A percentile compares a stretch with the other conserved stretches of the same genome.
These are phyloP conservation scores for Gouania willdenowi DNA, from an alignment of 2,797 vertebrate species.

Conservation along the genomic window DNA sequence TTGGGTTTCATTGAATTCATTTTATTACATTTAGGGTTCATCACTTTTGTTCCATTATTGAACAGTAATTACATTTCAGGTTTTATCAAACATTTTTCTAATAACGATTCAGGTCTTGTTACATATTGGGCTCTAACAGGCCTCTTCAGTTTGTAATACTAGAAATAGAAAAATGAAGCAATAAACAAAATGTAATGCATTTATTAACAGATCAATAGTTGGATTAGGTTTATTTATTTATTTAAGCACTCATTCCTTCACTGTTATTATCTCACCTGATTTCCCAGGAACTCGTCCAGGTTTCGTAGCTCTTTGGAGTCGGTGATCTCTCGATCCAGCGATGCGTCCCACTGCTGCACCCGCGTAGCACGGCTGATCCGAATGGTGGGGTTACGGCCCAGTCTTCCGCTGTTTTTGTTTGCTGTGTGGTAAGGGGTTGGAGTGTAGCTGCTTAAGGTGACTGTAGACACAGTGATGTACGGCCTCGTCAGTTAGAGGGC, in stretches of 20 bases:
- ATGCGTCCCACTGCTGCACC: conserved; percentile 75
- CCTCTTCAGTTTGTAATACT: too few species aligned
- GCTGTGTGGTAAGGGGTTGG: conserved; percentile 22
- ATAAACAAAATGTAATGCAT: too few species aligned
- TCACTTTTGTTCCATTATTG: too few species aligned
- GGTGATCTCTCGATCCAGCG: conserved; percentile 83
- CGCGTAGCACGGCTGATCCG: conserved; percentile 84
- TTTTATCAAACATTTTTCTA: too few species aligned
- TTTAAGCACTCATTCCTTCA: background rate
- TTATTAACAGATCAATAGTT: too few species aligned
- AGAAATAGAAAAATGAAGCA: background rate
- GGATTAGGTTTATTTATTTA: too few species aligned
- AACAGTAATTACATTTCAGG: too few species aligned
- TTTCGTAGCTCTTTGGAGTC: conserved; percentile 86
- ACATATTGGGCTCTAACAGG: too few species aligned
- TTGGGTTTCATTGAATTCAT: too few species aligned
- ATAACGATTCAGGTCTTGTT: too few species aligned
- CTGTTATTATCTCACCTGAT: conserved; percentile 78
- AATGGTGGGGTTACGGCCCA: conserved; percentile 75
- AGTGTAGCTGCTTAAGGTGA: conserved; percentile 27
- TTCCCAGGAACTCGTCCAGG: conserved; percentile 92
- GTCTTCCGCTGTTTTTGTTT: conserved; percentile 11
- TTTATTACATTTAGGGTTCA: too few species aligned
- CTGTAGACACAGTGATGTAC: conserved; percentile 21
- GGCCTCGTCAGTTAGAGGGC: too few species aligned